phyloP scores from a whole-genome alignment of 2,797 vertebrate species.

The Chanos chanos region DNA sequence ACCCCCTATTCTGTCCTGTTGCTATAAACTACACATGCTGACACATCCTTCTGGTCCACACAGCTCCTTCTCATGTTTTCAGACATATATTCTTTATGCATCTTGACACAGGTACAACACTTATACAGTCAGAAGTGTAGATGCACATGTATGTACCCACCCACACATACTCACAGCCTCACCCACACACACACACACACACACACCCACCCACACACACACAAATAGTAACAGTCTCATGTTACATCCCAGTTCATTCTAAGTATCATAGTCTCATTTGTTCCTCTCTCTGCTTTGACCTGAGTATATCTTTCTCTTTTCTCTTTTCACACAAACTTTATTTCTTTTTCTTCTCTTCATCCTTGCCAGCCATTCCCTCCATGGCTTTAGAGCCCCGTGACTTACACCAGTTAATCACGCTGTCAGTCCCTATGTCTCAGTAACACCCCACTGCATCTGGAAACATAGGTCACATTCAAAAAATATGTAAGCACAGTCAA shows the following conservation, averaged over 20 bases:
- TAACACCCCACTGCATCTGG: slow-evolving; percentile 27
- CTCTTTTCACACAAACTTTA: too few species aligned
- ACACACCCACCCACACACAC: neutral
- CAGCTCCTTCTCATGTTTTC: neutral
- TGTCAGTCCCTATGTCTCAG: slow-evolving; percentile 29
- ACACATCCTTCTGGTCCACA: neutral
- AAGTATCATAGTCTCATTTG: neutral
- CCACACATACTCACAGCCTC: too few species aligned
- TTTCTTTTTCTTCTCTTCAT: too few species aligned
- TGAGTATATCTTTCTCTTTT: too few species aligned
- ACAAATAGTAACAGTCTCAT: slow-evolving; percentile 31
- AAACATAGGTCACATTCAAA: slow-evolving; percentile 37
- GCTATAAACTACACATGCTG: slow-evolving; percentile 8
- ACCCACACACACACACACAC: neutral
- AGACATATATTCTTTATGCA: slow-evolving; percentile 39
- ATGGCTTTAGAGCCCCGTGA: slow-evolving; percentile 2
- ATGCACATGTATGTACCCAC: too few species aligned
- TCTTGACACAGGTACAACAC: slow-evolving; percentile 52
- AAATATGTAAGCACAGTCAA: neutral
- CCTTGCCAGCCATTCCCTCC: too few species aligned
- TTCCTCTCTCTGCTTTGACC: too few species aligned
- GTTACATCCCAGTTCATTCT: slow-evolving; percentile 39
- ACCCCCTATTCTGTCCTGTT: slow-evolving; percentile 11
- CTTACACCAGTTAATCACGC: slow-evolving; percentile 30
- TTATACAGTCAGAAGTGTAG: too few species aligned